Evolutionary conservation across 2,888 invertebrate genomes (phyloP).

Genomic region (Cantharis rufa): DNA sequence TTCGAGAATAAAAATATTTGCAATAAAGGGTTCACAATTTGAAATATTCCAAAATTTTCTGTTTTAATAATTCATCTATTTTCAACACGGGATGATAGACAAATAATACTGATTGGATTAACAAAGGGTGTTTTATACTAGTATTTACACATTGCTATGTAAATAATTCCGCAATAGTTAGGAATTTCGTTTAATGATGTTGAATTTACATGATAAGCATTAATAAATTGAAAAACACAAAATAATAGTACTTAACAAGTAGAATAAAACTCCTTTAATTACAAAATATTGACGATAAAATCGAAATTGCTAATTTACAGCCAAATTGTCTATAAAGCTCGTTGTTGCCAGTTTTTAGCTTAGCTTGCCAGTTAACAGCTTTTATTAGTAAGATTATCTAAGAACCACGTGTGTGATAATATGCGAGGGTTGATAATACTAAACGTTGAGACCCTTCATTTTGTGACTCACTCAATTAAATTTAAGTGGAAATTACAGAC

Average conservation of each 20-base stretch:
- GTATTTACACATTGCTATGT: background rate
- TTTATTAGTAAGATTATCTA: conserved; percentile 32
- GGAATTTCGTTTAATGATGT: background rate
- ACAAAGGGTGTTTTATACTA: background rate
- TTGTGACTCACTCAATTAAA: conserved; percentile 34
- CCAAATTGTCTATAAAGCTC: background rate
- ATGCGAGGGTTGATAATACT: conserved; percentile 41
- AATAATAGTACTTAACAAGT: too few species aligned
- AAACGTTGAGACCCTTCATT: conserved; percentile 26
- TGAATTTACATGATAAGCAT: background rate
- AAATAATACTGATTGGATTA: background rate
- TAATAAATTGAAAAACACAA: background rate
- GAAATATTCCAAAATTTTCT: too few species aligned
- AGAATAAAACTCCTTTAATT: too few species aligned
- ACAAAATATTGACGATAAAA: background rate
- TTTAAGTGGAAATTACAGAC: conserved; percentile 32
- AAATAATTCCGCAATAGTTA: background rate
- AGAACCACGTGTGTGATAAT: conserved; percentile 42
- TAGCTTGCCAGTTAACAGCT: conserved; percentile 29
- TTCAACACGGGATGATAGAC: background rate
- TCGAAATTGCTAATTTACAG: conserved; percentile 1
- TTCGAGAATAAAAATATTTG: too few species aligned
- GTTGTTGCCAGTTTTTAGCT: too few species aligned
- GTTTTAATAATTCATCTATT: too few species aligned
- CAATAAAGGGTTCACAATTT: too few species aligned